These are phyloP conservation scores for Hippocampus barbouri DNA, from an alignment of 2,113 vertebrate genomes.

Conservation along the genomic window DNA sequence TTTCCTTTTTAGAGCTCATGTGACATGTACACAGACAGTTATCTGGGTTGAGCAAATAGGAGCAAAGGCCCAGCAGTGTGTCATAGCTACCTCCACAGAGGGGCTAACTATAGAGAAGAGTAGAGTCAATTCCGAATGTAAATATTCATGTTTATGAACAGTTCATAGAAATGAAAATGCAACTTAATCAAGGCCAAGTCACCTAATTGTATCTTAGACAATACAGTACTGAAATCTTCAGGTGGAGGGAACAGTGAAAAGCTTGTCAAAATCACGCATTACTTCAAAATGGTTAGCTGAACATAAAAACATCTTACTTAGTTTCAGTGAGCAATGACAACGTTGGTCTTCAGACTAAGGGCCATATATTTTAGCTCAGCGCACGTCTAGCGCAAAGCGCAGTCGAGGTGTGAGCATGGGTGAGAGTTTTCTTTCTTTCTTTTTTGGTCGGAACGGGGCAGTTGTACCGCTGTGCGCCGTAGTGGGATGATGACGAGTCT, in stretches of 20 bases:
- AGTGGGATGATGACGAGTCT: too few relatives aligned
- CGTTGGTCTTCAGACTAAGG: too few relatives aligned
- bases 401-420: too few relatives aligned
- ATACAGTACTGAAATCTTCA: neutral
- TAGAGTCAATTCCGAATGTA: neutral
- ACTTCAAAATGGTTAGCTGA: neutral
- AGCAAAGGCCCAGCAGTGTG: conserved; percentile 25
- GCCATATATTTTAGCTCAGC: too few relatives aligned
- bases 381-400: too few relatives aligned
- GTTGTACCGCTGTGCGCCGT: too few relatives aligned
- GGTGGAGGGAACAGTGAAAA: too few relatives aligned
- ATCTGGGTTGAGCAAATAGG: conserved; percentile 53
- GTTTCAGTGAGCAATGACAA: neutral
- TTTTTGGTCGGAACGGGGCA: too few relatives aligned
- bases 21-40: conserved; percentile 36
- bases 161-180: neutral
- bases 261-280: too few relatives aligned
- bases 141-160: neutral
- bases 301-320: neutral
- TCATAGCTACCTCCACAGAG: conserved; percentile 3
- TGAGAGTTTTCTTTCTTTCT: too few relatives aligned
- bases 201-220: too few relatives aligned
- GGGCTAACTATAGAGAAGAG: neutral
- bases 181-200: neutral
- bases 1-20: conserved; percentile 15